Conservation (phyloP, 2,113 vertebrate genomes). For the Syngnathus floridae region DNA sequence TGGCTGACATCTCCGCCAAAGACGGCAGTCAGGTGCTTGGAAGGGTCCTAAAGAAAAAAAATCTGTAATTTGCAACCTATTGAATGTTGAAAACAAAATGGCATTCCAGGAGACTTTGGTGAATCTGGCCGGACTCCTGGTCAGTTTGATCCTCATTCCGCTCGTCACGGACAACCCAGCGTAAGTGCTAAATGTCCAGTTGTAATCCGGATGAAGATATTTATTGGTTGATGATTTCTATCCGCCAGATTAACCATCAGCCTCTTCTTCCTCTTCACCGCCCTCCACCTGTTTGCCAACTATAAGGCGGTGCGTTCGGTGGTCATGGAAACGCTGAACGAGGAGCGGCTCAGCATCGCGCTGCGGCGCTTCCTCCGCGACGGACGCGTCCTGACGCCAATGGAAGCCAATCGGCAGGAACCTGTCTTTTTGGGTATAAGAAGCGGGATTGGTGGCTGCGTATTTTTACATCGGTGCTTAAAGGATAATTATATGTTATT, state of each 20-base stretch:
- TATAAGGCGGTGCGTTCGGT: constrained; percentile 82
- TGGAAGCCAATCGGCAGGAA: constrained; percentile 74
- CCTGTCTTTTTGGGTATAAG: constrained; percentile 75
- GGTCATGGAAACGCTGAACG: constrained; percentile 86
- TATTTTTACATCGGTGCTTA: background rate
- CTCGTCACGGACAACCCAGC: constrained; percentile 69
- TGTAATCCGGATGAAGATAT: background rate
- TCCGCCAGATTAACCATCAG: constrained; percentile 71
- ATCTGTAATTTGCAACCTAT: background rate
- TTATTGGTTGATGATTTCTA: background rate
- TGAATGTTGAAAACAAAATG: background rate
- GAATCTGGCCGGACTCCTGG: constrained; percentile 77
- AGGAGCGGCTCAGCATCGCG: constrained; percentile 76
- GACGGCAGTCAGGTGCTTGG: constrained; percentile 84
- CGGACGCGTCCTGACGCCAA: constrained; percentile 62
- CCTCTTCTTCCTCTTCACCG: constrained; percentile 80
- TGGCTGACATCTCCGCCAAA: constrained; percentile 88
- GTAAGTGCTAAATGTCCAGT: constrained; percentile 61
- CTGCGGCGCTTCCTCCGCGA: constrained; percentile 67
- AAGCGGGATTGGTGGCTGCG: background rate
- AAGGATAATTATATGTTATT: background rate
- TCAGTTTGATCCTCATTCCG: constrained; percentile 79
- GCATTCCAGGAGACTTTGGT: constrained; percentile 80
- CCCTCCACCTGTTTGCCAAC: constrained; percentile 84
- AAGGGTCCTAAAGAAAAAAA: too few species aligned